Conservation (phyloP, 1,140 invertebrate species). For the Camponotus floridanus region DNA sequence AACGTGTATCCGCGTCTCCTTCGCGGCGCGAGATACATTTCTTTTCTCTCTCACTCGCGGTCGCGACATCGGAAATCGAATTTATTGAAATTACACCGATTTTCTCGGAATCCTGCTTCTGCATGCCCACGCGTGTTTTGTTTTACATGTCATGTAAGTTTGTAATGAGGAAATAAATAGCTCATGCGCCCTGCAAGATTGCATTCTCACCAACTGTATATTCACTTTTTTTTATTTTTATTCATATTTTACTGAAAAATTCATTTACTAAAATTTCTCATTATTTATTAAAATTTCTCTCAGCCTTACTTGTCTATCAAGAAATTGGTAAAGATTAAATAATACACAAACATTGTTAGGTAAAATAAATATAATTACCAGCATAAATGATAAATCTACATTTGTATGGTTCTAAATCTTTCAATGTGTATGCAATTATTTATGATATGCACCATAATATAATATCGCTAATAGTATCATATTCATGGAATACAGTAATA, state of each 20-base stretch:
- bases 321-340: not conserved
- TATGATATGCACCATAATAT: constrained; percentile 29
- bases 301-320: not conserved
- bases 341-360: not conserved
- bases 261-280: not conserved
- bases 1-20: not conserved
- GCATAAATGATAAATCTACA: constrained; percentile 32
- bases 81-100: not conserved
- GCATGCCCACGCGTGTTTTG: constrained; percentile 49
- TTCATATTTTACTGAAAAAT: not conserved
- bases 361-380: constrained; percentile 52
- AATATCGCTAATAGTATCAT: not conserved
- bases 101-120: constrained; percentile 25
- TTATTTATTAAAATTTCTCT: not conserved
- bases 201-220: constrained; percentile 17
- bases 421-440: not conserved
- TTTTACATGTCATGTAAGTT: constrained; percentile 60
- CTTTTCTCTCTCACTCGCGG: not conserved
- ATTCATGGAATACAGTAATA: constrained; percentile 1
- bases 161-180: constrained; percentile 57
- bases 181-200: constrained; percentile 38
- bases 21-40: not conserved
- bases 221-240: constrained; percentile 4
- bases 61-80: not conserved
- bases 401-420: not conserved